A percentile compares a stretch with the other conserved stretches of the same genome.
These are phyloP conservation scores for Altica lythri DNA, from an alignment of 2,888 invertebrate genomes.

Conservation along the genomic window DNA sequence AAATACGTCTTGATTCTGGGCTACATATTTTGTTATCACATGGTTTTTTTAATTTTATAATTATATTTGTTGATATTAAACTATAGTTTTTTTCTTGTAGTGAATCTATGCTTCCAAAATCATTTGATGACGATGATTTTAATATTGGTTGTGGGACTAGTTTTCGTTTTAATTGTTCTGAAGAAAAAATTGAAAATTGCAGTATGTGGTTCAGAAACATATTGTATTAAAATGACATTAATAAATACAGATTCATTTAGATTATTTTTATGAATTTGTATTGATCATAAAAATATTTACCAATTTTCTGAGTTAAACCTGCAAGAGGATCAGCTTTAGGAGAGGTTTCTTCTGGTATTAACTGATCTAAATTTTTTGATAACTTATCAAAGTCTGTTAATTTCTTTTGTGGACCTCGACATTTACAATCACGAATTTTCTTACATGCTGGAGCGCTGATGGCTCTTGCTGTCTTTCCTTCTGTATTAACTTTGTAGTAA, in stretches of 20 bases:
- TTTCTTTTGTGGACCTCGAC: conserved; percentile 15
- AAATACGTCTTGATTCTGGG: background rate
- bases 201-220: too few relatives aligned
- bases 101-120: background rate
- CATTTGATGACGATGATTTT: background rate
- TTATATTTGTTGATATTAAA: too few relatives aligned
- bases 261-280: too few relatives aligned
- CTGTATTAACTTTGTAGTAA: conserved; percentile 31
- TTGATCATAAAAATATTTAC: conserved; percentile 1
- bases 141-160: background rate
- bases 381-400: conserved; percentile 1
- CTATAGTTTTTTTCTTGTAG: background rate
- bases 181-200: too few relatives aligned
- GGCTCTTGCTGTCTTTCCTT: conserved; percentile 17
- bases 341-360: conserved; percentile 1
- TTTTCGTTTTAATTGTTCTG: background rate
- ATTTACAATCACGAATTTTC: conserved; percentile 20
- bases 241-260: too few relatives aligned
- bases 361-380: conserved; percentile 11
- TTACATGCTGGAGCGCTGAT: conserved; percentile 14
- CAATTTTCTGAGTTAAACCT: background rate
- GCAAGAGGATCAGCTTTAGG: background rate
- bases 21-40: background rate
- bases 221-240: background rate
- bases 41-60: background rate